Base-by-base conservation (phyloP, 2,113 vertebrate genomes). In the Spea multiplicata region DNA sequence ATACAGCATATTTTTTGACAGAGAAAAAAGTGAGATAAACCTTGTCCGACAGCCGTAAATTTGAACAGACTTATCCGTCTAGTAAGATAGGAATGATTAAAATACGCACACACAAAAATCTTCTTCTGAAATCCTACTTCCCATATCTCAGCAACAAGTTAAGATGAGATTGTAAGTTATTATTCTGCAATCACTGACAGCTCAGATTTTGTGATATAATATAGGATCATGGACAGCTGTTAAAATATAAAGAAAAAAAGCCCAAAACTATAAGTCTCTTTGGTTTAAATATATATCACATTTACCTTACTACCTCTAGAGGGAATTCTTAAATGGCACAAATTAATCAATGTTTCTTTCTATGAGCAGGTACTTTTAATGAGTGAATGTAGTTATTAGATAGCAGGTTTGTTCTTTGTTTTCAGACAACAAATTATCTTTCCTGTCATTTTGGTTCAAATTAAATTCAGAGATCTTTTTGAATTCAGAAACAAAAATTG, bases 341-440 rank as follows among this genome's bases (percentile, higher is more conserved):
- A 81, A 47, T 55, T 62, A 80, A 83, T 82, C 73, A 45, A 53
- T 75, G 30, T 16, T 44, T 48, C 82, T 74, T 61, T 81, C 44
- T 66, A 83, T 74, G 75, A 14, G 70, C 14, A 67, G 44, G 8
- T 8, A 5, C 0, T 46, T 49, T 74, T 50, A 71, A 82, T 53
- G 49, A 48, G 65, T 67, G 44, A 72, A 80, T 85, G 85, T 75
- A 84, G 78, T 77, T 81, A 86, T 87, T 85, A 86, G 81, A 83
- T 30, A 30, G 30, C 30, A 30, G 30, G 30, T 2, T 30, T 30
- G 30, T 30, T 1, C 30, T 30, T 30, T 30, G 30, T 30, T 30
- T 30, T 30, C 30, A 30, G 30, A 30, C 30, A 30, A 30, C 30
- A 30, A 30, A 30, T 30, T 30, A 30, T 30, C 1, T 30, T 30